A percentile compares a stretch with the other conserved stretches of the same genome.
Evolutionary conservation across 2,797 vertebrate genomes (phyloP).

Genomic region (Menidia menidia): DNA sequence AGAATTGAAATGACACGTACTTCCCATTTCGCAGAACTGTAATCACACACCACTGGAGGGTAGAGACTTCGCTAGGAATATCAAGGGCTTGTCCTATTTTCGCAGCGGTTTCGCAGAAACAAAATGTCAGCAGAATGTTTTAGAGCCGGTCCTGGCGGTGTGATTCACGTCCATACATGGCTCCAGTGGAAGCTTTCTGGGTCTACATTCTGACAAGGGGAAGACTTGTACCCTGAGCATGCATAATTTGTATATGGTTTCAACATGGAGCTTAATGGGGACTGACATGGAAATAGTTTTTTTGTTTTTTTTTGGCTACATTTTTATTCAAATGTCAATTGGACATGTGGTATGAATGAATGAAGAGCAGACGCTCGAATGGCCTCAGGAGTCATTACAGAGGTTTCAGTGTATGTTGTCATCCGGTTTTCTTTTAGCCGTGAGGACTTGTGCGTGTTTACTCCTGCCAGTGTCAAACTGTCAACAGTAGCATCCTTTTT

Average conservation of each 20-base stretch:
- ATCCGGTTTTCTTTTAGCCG: not conserved
- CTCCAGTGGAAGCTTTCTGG: not conserved
- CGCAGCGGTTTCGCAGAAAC: not conserved
- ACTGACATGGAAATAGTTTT: not conserved
- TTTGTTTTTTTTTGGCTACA: not conserved
- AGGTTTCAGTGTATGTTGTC: not conserved
- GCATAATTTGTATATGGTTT: not conserved
- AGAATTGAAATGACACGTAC: not conserved
- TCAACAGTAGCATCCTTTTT: not conserved
- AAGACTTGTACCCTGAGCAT: not conserved
- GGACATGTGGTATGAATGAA: not conserved
- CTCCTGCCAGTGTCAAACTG: not conserved
- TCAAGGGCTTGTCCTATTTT: not conserved
- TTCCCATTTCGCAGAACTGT: not conserved
- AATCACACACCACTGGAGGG: not conserved
- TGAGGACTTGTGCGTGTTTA: not conserved
- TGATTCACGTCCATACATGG: conserved; percentile 5
- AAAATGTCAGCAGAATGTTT: conserved; percentile 9
- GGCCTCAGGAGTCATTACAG: not conserved
- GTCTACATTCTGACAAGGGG: not conserved
- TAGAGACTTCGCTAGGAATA: conserved; percentile 2
- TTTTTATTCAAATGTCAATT: conserved; percentile 1
- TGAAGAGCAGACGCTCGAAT: not conserved
- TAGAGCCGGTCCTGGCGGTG: not conserved
- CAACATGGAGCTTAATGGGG: not conserved